Conservation (phyloP, 2,797 vertebrate genomes). For the Rhinella marina region DNA sequence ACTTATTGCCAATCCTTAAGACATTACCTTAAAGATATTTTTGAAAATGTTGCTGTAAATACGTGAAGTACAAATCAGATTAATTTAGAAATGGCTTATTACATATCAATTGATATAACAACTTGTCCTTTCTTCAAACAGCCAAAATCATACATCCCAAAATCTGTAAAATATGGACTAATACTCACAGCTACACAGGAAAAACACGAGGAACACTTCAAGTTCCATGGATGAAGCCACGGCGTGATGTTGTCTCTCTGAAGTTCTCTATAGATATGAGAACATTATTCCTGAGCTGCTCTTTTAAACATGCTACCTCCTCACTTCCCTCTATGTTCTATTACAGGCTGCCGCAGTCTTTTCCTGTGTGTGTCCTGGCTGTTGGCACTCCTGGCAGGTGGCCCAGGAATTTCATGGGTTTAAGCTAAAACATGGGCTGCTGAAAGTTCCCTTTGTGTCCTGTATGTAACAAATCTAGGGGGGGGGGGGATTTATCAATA, state of each 20-base stretch:
- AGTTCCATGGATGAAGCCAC: slow-evolving; percentile 3
- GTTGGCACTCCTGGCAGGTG: slow-evolving; percentile 33
- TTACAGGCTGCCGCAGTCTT: slow-evolving; percentile 14
- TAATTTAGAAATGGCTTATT: background rate
- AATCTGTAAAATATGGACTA: background rate
- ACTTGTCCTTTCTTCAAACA: background rate
- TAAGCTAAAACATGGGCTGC: background rate
- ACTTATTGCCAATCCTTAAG: background rate
- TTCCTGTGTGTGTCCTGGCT: slow-evolving; percentile 31
- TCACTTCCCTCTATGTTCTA: background rate
- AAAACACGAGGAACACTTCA: slow-evolving; percentile 21
- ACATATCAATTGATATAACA: background rate
- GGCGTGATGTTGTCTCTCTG: background rate
- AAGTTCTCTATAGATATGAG: background rate
- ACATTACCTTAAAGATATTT: background rate
- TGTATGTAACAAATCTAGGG: background rate
- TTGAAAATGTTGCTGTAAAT: background rate
- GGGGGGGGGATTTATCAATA: background rate
- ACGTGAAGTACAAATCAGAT: background rate
- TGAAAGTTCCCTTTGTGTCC: background rate
- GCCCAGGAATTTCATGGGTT: slow-evolving; percentile 17
- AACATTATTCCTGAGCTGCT: background rate
- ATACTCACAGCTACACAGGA: slow-evolving; percentile 33
- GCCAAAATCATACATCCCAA: background rate
- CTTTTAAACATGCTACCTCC: background rate